Base-by-base conservation (phyloP, 2,797 vertebrate genomes). In the Schizopygopsis pylzovi region DNA sequence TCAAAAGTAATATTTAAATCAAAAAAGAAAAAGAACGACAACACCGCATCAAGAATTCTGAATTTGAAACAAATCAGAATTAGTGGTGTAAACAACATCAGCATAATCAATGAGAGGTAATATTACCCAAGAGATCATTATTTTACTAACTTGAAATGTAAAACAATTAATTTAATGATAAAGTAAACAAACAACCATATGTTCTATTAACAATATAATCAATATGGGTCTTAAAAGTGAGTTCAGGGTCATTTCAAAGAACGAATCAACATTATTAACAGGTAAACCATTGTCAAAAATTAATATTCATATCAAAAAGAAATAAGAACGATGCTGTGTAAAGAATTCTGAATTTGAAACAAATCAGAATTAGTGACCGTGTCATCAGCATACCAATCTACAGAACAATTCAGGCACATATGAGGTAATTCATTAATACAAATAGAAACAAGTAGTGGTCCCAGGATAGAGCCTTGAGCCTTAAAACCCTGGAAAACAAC, bases 191-290 rank as follows among this genome's bases (percentile, higher is more conserved):
- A 39, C 39, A 39, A 39, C 39, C 39, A 39, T 5, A 39, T 5
- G 5, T 39, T 39, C 39, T 39, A 39, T 39, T 39, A 39, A 39
- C 39, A 39, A 39, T 39, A 39, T 39, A 39, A 39, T 39, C 5
- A 39, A 39, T 6, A 39, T 39, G 39, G 39, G 39, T 39, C 39
- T 39, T 52, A 79, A 87, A 72, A 89, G 80, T 12, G n/a, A 22
- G 39, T 13, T 45, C 39, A 43, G 20, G 39, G 20, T 71, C 11
- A 45, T 6, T 43, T 16, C 1, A n/a, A 71, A 71, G 68, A n/a
- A 41, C 6, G 20, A 43, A 71, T 70, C 10, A 43, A 43, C 22
- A 71, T 12, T 22, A 6, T 22, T 4, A n/a, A 71, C 20, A 71
- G 4, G 5, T 71, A 71, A 43, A 12, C 41, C 41, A 71, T 71